Percentiles rank a stretch among this genome's conserved stretches.
Evolutionary conservation across 2,113 vertebrate genomes (phyloP).

Genomic region (Heterotis niloticus): DNA sequence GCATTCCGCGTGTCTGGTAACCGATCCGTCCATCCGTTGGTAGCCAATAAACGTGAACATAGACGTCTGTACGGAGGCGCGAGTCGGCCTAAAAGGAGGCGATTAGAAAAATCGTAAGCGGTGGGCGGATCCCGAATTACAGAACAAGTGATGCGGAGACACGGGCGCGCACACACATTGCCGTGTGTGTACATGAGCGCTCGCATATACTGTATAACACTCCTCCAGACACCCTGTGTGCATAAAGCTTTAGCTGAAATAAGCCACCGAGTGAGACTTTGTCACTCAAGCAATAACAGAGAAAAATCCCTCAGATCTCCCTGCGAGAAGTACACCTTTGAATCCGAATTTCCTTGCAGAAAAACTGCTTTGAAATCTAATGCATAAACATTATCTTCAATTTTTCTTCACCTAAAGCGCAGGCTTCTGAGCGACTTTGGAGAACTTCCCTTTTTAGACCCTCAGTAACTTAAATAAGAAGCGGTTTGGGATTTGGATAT

Average conservation of each 20-base stretch:
- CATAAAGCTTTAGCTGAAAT: conserved; percentile 58
- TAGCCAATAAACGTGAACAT: no score
- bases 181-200: neutral
- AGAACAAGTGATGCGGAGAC: conserved; percentile 26
- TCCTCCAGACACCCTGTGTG: conserved; percentile 53
- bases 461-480: conserved; percentile 74
- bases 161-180: conserved; percentile 31
- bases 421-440: conserved; percentile 70
- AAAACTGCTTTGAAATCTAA: conserved; percentile 75
- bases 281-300: conserved; percentile 71
- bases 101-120: no score
- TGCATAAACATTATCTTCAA: conserved; percentile 72
- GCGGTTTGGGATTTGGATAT: conserved; percentile 71
- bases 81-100: no score
- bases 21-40: no score
- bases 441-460: conserved; percentile 68
- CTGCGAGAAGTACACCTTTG: conserved; percentile 72
- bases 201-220: conserved; percentile 48
- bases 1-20: no score
- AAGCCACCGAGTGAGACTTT: conserved; percentile 67
- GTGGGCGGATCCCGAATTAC: no score
- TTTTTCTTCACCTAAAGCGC: conserved; percentile 66
- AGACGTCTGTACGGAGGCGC: no score
- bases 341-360: conserved; percentile 74
- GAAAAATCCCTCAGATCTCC: conserved; percentile 70